Base-by-base conservation (phyloP, 2,797 vertebrate species). In the Sebastes paucispinis region DNA sequence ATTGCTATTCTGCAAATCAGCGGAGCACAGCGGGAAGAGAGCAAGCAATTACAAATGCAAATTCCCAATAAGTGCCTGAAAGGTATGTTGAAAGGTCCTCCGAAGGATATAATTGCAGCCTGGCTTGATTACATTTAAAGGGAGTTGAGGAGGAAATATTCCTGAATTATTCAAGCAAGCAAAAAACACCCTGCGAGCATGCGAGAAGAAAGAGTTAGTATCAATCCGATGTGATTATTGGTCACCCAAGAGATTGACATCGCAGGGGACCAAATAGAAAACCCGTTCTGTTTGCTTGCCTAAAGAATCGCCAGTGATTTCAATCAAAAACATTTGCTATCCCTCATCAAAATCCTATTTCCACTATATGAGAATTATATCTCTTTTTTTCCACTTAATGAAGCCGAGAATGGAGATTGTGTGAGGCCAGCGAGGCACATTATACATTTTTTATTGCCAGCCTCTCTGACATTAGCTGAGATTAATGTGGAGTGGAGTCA, bases 21-120 rank as follows among this genome's bases (percentile, higher is more conserved):
- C 24, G 24, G 73, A 93, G 90, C 87, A 70, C 80, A 75, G 85
- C 74, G 36, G 84, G 81, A 54, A 54, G 82, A 82, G 84, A 79
- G 69, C 78, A 88, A 87, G 88, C 85, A 92, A 94, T 93, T 93
- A 94, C 77, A 91, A 92, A 94, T 94, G 92, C 90, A 91, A 92
- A 94, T 95, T 90, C 75, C 69, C 80, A 79, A 78, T 90, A 91
- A 93, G 89, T 88, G 88, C 90, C 93, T 90, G 84, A 86, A 91
- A 92, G 91, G 89, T 92, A 77, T 83, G 84, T 83, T 77, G 82
- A 90, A 93, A 91, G 87, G 91, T 90, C 89, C 85, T 91, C 89
- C 79, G 60, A 89, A 88, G 92, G 88, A 93, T 93, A 87, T 92
- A 89, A 94, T 92, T 88, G 92, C 88, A 92, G 88, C 69, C 81